Base-by-base conservation (phyloP, 2,888 invertebrate genomes). In the Pinctada fucata region DNA sequence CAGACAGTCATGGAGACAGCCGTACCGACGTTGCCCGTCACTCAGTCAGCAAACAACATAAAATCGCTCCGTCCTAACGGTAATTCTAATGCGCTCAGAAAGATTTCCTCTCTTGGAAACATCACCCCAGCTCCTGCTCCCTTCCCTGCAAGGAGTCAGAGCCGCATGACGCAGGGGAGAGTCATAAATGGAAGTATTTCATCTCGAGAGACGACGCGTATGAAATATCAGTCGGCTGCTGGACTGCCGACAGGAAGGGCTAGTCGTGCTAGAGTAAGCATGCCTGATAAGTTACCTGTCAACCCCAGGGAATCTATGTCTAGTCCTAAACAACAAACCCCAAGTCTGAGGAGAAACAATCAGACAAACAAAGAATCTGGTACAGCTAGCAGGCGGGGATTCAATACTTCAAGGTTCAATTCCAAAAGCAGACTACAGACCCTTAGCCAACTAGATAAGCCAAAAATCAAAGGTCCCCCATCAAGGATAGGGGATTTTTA, bases 401-500 rank as follows among this genome's bases (percentile, higher is more conserved):
- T 58, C 31, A 69, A 67, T 31, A 72, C 64, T 52, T 78, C 80
- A 13, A 70, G 72, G 8, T 45, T 80, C 13, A 72, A 48, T 52
- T 31, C 74, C 31, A 49, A 65, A 13, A 77, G 51, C 47, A 66
- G 70, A 52, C 48, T 67, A 6, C 58, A 64, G 47, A 13, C 58
- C 13, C 31, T 64, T 47, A 72, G 63, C 13, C 67, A 66, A 16
- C 63, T 50, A 58, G 58, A 10, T 8, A 79, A 65, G 51, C 52
- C 75, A 50, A 81, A 81, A 73, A 51, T 80, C 8, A 86, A 82
- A 82, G 85, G 85, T 10, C 86, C 87, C 16, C 83, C 82, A 6
- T 82, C 85, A 13, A 76, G 75, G 47, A 95, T 96, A 81, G 97
- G 97, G 0, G 95, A 95, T 65, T 97, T 96, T 96, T 94, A 95